Percentiles rank a stretch among this genome's conserved stretches.
These are phyloP conservation scores for Timandra comae DNA, from an alignment of 2,888 invertebrate species.

Conservation along the genomic window DNA sequence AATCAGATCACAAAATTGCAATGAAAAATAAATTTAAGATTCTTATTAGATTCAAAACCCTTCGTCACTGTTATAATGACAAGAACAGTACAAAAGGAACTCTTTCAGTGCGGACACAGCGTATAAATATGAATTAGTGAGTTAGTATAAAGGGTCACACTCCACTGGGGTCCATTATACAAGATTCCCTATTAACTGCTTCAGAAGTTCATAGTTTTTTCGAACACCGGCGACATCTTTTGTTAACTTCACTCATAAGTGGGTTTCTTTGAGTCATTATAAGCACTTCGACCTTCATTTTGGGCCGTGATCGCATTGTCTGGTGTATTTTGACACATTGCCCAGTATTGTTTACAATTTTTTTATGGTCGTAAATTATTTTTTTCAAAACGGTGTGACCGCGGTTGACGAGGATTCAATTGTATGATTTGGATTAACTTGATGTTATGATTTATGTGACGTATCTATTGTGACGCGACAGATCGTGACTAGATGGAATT, in stretches of 20 bases:
- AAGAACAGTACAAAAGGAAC: slow-evolving; percentile 22
- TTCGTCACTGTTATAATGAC: slow-evolving; percentile 13
- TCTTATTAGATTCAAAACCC: too few relatives aligned
- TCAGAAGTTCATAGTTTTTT: slow-evolving; percentile 73
- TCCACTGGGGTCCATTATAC: slow-evolving; percentile 55
- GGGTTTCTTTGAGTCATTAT: slow-evolving; percentile 44
- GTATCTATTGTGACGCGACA: slow-evolving; percentile 24
- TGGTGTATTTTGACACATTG: slow-evolving; percentile 72
- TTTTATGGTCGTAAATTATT: slow-evolving; percentile 61
- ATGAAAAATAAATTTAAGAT: too few relatives aligned
- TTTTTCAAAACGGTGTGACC: slow-evolving; percentile 32
- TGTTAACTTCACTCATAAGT: slow-evolving; percentile 42
- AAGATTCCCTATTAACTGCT: slow-evolving; percentile 62
- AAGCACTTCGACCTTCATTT: slow-evolving; percentile 36
- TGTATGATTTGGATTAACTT: slow-evolving; percentile 47
- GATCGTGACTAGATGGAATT: slow-evolving; percentile 10
- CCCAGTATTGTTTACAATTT: slow-evolving; percentile 58
- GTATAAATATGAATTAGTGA: slow-evolving; percentile 55
- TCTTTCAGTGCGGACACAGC: slow-evolving; percentile 46
- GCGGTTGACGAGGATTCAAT: slow-evolving; percentile 58
- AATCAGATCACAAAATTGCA: too few relatives aligned
- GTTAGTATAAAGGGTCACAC: slow-evolving; percentile 43
- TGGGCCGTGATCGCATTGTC: slow-evolving; percentile 53
- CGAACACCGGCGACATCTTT: slow-evolving; percentile 46
- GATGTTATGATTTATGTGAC: slow-evolving; percentile 59